phyloP scores from a whole-genome alignment of 2,888 invertebrate species.

The Limenitis camilla region DNA sequence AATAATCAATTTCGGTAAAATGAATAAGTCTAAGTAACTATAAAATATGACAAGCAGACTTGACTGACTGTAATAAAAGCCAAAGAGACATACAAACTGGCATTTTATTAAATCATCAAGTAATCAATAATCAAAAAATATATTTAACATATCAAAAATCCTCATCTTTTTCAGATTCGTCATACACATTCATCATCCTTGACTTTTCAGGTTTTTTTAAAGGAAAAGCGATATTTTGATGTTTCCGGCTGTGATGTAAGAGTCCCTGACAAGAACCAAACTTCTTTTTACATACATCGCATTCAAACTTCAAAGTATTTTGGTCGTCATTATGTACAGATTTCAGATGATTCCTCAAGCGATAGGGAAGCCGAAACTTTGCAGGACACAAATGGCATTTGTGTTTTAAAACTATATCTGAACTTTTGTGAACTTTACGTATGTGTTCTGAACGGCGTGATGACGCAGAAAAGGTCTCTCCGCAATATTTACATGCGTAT shows the following conservation, averaged over 20 bases:
- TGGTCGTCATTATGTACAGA: conserved; percentile 36
- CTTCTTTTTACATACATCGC: conserved; percentile 42
- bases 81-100: too few species aligned
- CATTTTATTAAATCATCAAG: not conserved
- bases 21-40: too few species aligned
- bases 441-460: conserved; percentile 58
- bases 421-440: conserved; percentile 38
- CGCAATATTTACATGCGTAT: conserved; percentile 48
- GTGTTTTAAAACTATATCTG: conserved; percentile 39
- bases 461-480: conserved; percentile 53
- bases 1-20: too few species aligned
- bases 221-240: conserved; percentile 29
- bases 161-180: not conserved
- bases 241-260: conserved; percentile 46
- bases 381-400: conserved; percentile 50
- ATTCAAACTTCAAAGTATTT: conserved; percentile 35
- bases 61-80: too few species aligned
- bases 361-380: conserved; percentile 44
- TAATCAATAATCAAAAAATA: conserved; percentile 1
- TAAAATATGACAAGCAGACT: too few species aligned
- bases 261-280: conserved; percentile 48
- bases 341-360: conserved; percentile 44
- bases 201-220: conserved; percentile 4
- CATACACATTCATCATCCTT: conserved; percentile 12
- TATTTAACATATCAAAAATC: conserved; percentile 6